These are phyloP conservation scores for Hippolais icterina DNA, from an alignment of 2,113 vertebrate species.

Conservation along the genomic window DNA sequence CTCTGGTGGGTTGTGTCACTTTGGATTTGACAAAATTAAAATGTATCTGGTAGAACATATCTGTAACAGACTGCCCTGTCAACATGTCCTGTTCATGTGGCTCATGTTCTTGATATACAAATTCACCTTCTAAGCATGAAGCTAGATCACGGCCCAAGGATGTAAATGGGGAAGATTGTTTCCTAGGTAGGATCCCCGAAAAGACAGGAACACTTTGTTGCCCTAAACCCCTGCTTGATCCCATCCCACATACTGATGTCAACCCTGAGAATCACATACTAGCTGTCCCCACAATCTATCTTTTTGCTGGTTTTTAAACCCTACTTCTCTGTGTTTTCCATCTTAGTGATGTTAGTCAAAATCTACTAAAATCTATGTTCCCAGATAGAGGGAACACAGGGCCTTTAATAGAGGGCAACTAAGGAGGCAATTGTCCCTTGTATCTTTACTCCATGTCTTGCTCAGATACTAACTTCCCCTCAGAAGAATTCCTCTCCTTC, in stretches of 20 bases:
- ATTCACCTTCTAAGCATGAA: background rate
- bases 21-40: background rate
- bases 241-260: background rate
- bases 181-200: background rate
- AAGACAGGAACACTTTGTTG: background rate
- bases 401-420: background rate
- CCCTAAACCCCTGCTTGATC: rapidly evolving
- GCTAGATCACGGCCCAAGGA: background rate
- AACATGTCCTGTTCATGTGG: background rate
- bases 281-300: background rate
- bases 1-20: background rate
- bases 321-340: background rate
- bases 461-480: background rate
- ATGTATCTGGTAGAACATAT: background rate
- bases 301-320: background rate
- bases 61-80: background rate
- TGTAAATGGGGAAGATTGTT: background rate
- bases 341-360: background rate
- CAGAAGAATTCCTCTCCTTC: background rate
- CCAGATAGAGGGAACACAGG: too few species aligned
- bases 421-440: background rate
- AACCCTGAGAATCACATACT: background rate
- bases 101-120: background rate
- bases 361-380: background rate
- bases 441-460: background rate